phyloP scores from a whole-genome alignment of 23 tunicate genomes.

The Ascidia mentula region DNA sequence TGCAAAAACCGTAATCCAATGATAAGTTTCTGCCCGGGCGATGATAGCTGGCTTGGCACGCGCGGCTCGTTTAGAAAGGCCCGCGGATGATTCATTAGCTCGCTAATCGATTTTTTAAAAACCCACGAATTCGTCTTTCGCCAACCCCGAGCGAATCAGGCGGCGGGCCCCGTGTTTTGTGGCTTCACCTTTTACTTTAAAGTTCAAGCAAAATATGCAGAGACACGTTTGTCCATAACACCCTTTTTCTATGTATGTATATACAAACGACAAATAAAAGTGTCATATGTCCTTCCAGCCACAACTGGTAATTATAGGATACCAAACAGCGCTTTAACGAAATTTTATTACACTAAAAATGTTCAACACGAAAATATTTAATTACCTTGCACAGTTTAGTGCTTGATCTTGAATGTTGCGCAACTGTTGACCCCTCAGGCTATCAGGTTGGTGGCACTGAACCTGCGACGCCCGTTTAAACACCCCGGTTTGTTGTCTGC shows the following conservation, averaged over 20 bases:
- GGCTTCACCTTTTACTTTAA: too few relatives aligned
- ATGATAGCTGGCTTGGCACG: not conserved
- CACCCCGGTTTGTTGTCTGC: slow-evolving; percentile 9
- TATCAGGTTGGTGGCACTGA: slow-evolving; percentile 14
- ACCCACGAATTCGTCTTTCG: too few relatives aligned
- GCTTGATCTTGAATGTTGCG: slow-evolving; percentile 11
- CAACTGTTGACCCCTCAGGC: slow-evolving; percentile 7
- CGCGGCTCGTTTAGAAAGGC: not conserved
- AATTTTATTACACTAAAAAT: too few relatives aligned
- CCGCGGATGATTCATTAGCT: not conserved
- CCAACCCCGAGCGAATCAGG: too few relatives aligned
- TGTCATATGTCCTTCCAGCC: too few relatives aligned
- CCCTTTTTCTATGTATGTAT: too few relatives aligned
- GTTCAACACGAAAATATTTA: not conserved
- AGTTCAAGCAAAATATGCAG: too few relatives aligned
- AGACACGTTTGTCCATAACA: too few relatives aligned
- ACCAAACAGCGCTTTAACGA: too few relatives aligned
- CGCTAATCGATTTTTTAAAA: not conserved
- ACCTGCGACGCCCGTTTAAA: slow-evolving; percentile 11
- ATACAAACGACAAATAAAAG: too few relatives aligned
- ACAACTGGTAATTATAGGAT: too few relatives aligned
- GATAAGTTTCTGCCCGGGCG: not conserved
- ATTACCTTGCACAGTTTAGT: slow-evolving; percentile 30
- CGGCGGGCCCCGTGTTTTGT: too few relatives aligned
- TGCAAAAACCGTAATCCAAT: slow-evolving; percentile 6